A percentile compares a stretch with the other conserved stretches of the same genome.
phyloP scores from a whole-genome alignment of 1,140 invertebrate genomes.

The Bacillus rossius region DNA sequence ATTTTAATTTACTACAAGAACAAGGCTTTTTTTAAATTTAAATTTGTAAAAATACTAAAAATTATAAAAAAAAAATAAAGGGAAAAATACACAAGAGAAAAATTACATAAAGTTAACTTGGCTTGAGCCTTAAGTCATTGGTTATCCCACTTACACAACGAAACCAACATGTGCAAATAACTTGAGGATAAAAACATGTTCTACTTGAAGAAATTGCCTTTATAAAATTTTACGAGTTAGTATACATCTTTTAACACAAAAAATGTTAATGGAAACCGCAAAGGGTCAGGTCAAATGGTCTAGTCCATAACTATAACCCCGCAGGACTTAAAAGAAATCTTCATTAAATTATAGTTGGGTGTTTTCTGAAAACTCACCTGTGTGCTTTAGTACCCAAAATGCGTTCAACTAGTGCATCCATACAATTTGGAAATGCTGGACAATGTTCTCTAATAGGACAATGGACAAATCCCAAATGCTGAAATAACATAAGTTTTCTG shows the following conservation, averaged over 20 bases:
- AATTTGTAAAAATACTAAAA: no score
- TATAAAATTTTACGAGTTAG: no score
- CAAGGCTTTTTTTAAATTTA: no score
- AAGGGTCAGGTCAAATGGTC: no score
- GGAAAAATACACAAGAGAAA: no score
- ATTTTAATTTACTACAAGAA: no score
- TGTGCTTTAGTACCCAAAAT: slow-evolving; percentile 65
- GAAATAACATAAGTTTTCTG: slow-evolving; percentile 87
- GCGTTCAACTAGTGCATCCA: slow-evolving; percentile 78
- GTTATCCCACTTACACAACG: not conserved
- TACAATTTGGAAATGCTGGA: slow-evolving; percentile 83
- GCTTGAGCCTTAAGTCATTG: no score
- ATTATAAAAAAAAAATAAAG: no score
- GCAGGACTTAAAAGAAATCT: not conserved
- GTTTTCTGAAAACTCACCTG: slow-evolving; percentile 40
- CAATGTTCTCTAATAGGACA: slow-evolving; percentile 92
- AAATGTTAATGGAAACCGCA: no score
- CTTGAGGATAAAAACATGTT: not conserved
- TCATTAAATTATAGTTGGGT: not conserved
- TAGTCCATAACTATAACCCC: no score
- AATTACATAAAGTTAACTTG: no score
- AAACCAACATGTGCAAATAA: not conserved
- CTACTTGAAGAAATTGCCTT: not conserved
- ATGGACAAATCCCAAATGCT: slow-evolving; percentile 94
- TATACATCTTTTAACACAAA: no score